Base-by-base conservation (phyloP, 2,113 vertebrate species). In the Tringa solitaria region DNA sequence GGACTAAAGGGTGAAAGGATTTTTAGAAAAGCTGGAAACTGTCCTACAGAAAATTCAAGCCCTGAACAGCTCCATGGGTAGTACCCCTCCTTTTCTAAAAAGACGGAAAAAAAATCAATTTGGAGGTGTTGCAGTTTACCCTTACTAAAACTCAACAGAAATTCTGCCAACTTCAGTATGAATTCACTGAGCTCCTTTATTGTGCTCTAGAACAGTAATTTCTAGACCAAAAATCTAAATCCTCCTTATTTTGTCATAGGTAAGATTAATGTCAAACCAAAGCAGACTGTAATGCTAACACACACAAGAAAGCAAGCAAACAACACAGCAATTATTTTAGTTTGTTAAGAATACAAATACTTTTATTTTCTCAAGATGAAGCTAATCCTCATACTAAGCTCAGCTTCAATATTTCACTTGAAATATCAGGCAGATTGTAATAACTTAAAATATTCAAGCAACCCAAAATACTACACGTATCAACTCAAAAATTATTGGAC, bases 31-130 rank as follows among this genome's bases (percentile, higher is more conserved):
- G 21, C 1, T 84, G 41, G 41, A 89, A 94, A 41, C 10, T 39
- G 5, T 41, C 19, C 30, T 57, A 27, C 4, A 8, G 32, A 87
- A 84, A 87, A 87, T 14, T 69, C 60, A 64, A 81, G 10, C 28
- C 37, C 50, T 53, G 10, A 86, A 46, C 4, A 80, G 39, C 35
- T 90, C 45, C 28, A 64, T 30, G 43, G 14, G 16, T 33, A 50
- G 10, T 23, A 72, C 0, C 3, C 4, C 6, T 60, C 39, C 45
- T 59, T 74, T 89, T 77, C 64, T 43, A 81, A 87, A 87, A 90
- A 16, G 30, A 35, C 2, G 5, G 16, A 17, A 14, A 59, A 43
- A 54, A 43, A 20, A 3, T 4, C 0, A 1, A 64, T 65, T 35
- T 69, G 37, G 39, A 87, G 10, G n/a, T 30, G 39, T 17, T 84